Evolutionary conservation across 2,888 invertebrate genomes (phyloP), one percentile per base, ranked within the genome.

Genomic region (Oxytorus armatus): DNA sequence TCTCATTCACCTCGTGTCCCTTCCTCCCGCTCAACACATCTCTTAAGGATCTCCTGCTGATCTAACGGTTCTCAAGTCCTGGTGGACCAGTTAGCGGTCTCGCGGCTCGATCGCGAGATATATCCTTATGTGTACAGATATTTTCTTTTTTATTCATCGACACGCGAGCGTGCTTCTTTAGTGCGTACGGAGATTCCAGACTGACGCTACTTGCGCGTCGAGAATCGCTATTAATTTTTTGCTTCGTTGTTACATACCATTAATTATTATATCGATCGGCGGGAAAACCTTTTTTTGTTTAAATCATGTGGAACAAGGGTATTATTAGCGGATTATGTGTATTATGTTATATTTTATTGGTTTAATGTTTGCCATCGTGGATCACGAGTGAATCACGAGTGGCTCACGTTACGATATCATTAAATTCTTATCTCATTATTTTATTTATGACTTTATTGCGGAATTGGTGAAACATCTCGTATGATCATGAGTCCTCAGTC

Each of bases 31-130:
- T 86, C 82, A 57, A 18, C 69, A 18, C 69, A 49, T 47, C 80
- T 79, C 79, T 82, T 84, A 83, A 72, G 82, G 82, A 86, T 86
- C 83, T 86, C 85, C 84, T 79, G 82, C 85, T 82, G 81, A 84
- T 83, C 81, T 83, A 75, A 83, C 77, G 78, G 81, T 76, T 83
- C 83, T 83, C 84, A 83, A 85, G 83, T 85, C 86, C 85, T 85
- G 73, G 81, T 77, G 79, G 79, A 77, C 79, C 76, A 80, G 79
- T 80, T 76, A 80, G 79, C 72, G 72, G 74, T 80, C 80, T 77
- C 68, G 77, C 70, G 49, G 49, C 44, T 49, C 66, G 11, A 76
- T 76, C 59, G 18, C 36, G 36, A 66, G 65, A 53, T 0, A 36
- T 33, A 68, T 14, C n/a, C n/a, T n/a, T n/a, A n/a, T n/a, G n/a